These are phyloP conservation scores for Orthosia incerta DNA, from an alignment of 2,888 invertebrate species.

Conservation along the genomic window DNA sequence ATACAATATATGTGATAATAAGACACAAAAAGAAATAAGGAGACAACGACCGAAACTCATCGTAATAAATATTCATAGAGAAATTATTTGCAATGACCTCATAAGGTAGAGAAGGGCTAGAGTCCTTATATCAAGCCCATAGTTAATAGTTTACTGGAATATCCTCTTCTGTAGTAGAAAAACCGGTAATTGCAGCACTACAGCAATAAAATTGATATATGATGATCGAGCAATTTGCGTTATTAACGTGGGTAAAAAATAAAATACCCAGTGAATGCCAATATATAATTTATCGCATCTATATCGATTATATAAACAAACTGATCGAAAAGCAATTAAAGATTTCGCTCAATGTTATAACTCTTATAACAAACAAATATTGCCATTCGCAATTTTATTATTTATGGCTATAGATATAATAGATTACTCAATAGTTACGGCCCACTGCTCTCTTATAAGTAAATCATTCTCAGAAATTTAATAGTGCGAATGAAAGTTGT, in stretches of 20 bases:
- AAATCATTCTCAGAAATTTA: slow-evolving; percentile 71
- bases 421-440: slow-evolving; percentile 67
- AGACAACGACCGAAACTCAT: too few relatives aligned
- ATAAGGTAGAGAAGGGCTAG: too few relatives aligned
- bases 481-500: slow-evolving; percentile 76
- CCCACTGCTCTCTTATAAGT: slow-evolving; percentile 66
- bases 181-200: slow-evolving; percentile 20
- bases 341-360: slow-evolving; percentile 66
- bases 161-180: neutral
- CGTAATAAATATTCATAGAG: too few relatives aligned
- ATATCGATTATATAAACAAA: slow-evolving; percentile 67
- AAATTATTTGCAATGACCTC: too few relatives aligned
- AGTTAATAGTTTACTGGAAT: slow-evolving; percentile 1
- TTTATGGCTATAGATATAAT: slow-evolving; percentile 65
- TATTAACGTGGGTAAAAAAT: slow-evolving; percentile 61
- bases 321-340: slow-evolving; percentile 67
- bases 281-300: slow-evolving; percentile 62
- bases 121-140: slow-evolving; percentile 6
- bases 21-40: too few relatives aligned
- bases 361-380: slow-evolving; percentile 66
- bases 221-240: slow-evolving; percentile 32
- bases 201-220: slow-evolving; percentile 34
- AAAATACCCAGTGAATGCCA: slow-evolving; percentile 54
- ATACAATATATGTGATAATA: too few relatives aligned
- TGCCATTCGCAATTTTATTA: slow-evolving; percentile 66